A percentile compares a stretch with the other conserved stretches of the same genome.
Conservation (phyloP, 2,113 vertebrate genomes). For the Zeus faber region DNA sequence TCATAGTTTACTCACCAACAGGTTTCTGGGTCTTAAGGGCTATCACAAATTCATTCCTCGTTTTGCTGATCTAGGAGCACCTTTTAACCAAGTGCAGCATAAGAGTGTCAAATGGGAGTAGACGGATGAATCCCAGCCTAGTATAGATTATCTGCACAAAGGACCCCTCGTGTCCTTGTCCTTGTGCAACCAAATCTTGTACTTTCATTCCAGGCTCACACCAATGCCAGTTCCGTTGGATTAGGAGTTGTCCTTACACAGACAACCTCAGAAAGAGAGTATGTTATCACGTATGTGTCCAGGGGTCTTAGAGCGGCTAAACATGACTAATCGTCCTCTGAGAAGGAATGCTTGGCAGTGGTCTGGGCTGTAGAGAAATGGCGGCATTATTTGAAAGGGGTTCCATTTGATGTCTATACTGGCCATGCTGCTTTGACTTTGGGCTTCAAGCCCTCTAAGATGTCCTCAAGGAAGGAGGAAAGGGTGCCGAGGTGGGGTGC, state of each 20-base stretch:
- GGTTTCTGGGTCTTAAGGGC: conserved; percentile 9
- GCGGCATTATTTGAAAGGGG: conserved; percentile 13
- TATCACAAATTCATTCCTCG: conserved; percentile 19
- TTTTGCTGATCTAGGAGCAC: neutral
- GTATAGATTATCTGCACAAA: neutral
- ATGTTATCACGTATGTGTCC: conserved; percentile 15
- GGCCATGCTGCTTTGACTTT: conserved; percentile 18
- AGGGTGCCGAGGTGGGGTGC: too few species aligned
- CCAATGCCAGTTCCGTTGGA: conserved; percentile 14
- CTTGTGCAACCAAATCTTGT: neutral
- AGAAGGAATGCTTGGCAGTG: too few species aligned
- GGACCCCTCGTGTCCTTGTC: neutral
- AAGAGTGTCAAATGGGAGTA: conserved; percentile 4
- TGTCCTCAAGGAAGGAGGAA: neutral
- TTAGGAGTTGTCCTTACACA: conserved; percentile 10
- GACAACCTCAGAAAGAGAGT: neutral
- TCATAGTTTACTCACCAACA: too few species aligned
- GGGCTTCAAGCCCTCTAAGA: conserved; percentile 20
- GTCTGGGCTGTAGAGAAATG: too few species aligned
- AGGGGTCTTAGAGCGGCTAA: neutral
- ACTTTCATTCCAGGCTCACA: neutral
- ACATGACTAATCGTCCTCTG: conserved; percentile 1
- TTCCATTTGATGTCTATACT: conserved; percentile 1
- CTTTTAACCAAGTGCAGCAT: conserved; percentile 1
- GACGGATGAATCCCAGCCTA: neutral